Evolutionary conservation across 2,888 invertebrate genomes (phyloP).

Genomic region (Drosophila austrosaltans): DNA sequence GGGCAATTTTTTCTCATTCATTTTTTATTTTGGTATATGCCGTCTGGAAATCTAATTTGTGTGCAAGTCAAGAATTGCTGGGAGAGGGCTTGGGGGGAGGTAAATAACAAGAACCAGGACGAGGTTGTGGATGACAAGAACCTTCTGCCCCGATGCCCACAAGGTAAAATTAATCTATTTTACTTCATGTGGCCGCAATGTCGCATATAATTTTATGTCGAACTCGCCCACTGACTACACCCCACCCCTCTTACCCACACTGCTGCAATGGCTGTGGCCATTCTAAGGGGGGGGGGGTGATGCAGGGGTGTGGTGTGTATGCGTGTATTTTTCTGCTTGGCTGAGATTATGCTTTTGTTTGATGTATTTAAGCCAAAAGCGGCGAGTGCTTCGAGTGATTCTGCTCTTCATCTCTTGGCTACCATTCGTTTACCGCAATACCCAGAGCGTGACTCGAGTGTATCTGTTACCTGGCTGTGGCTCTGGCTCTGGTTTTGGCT

Average conservation of each 20-base stretch:
- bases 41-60: conserved; percentile 51
- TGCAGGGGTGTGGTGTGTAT: neutral
- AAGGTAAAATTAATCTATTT: conserved; percentile 76
- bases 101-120: conserved; percentile 8
- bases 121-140: conserved; percentile 28
- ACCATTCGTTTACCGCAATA: conserved; percentile 46
- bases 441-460: conserved; percentile 23
- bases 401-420: conserved; percentile 37
- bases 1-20: neutral
- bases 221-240: conserved; percentile 1
- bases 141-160: conserved; percentile 68
- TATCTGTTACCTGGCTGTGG: conserved; percentile 11
- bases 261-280: neutral
- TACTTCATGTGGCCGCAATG: conserved; percentile 73
- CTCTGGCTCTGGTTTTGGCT: neutral
- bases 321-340: conserved; percentile 70
- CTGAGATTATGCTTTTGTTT: conserved; percentile 73
- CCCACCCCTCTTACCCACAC: neutral
- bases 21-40: conserved; percentile 27
- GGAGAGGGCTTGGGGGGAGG: neutral
- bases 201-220: conserved; percentile 70
- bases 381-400: conserved; percentile 45
- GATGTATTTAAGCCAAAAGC: conserved; percentile 67
- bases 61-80: conserved; percentile 20
- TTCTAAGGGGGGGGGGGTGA: too few relatives aligned